Base-by-base conservation (phyloP, 2,888 invertebrate genomes). In the Tenthredo amoena region DNA sequence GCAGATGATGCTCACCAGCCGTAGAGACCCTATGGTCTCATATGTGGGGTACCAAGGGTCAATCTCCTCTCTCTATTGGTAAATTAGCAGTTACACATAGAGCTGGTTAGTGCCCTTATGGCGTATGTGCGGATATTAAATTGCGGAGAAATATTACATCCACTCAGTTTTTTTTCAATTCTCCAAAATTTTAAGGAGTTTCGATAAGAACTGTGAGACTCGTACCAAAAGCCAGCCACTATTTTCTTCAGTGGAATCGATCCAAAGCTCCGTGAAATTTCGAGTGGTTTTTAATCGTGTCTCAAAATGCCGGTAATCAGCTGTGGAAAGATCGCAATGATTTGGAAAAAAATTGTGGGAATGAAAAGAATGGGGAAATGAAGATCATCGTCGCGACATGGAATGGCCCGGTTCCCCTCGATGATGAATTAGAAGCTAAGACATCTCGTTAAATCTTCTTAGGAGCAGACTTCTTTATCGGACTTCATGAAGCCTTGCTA, bases 1-100 rank as follows among this genome's bases (percentile, higher is more conserved):
- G 82, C 85, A 85, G 85, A 85, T 85, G 85, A 85, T 85, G 81
- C 82, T 82, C 72, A 58, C 79, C 68, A 58, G 26, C 47, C 85
- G 71, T 72, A 40, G 15, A 85, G 65, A 65, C 65, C 21, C 68
- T 58, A 31, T 26, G 50, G 43, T 68, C 43, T 40, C n/a, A 21
- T 40, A 43, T 18, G 34, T 71, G 43, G 72, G 72, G 72, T 21
- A 43, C 43, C 40, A 37, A 40, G 34, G 68, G 79, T 85, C 85
- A 85, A 81, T 79, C 79, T 81, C 65, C 62, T 81, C 81, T 58
- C 34, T 55, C n/a, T 55, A 55, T 62, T 34, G 21, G 50, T 77
- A 55, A 77, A 77, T 77, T 77, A 55, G 55, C 47, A 55, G 26
- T 50, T 77, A 77, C 31, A 74, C 21, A 9, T 10, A 31, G 18